These are phyloP conservation scores for Suillia variegata DNA, from an alignment of 2,888 invertebrate species.

Conservation along the genomic window DNA sequence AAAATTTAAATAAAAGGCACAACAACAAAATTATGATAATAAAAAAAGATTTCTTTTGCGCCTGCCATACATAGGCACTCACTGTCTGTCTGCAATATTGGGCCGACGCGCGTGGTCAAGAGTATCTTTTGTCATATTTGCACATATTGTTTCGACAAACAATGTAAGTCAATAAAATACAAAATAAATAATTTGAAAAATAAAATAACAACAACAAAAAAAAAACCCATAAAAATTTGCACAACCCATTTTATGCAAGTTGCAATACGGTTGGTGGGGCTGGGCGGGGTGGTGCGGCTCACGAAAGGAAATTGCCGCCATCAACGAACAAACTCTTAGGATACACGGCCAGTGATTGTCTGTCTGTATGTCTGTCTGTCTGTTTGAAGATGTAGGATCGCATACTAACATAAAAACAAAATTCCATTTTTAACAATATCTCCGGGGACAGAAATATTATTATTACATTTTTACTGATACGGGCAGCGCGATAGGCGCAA, in stretches of 20 bases:
- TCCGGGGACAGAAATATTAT: slow-evolving; percentile 29
- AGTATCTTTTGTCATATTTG: background rate
- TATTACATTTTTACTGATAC: slow-evolving; percentile 14
- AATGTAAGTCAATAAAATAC: slow-evolving; percentile 3
- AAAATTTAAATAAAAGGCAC: too few species aligned
- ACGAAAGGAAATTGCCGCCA: background rate
- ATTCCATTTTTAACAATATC: slow-evolving; percentile 27
- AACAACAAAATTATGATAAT: background rate
- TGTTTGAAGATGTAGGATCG: slow-evolving; percentile 22
- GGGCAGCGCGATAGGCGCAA: background rate
- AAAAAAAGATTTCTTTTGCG: background rate
- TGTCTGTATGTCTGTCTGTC: slow-evolving; percentile 22
- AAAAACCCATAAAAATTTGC: too few species aligned
- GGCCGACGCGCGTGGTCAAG: background rate
- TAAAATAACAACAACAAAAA: background rate
- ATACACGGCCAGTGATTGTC: background rate
- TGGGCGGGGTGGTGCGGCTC: too few species aligned
- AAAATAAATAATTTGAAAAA: background rate
- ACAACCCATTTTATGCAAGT: too few species aligned
- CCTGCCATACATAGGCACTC: too few species aligned
- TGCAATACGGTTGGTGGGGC: too few species aligned
- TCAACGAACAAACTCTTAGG: background rate
- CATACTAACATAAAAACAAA: slow-evolving; percentile 25
- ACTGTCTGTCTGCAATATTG: background rate
- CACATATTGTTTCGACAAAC: background rate